phyloP scores from a whole-genome alignment of 2,113 vertebrate species.

The Pitta sordida region DNA sequence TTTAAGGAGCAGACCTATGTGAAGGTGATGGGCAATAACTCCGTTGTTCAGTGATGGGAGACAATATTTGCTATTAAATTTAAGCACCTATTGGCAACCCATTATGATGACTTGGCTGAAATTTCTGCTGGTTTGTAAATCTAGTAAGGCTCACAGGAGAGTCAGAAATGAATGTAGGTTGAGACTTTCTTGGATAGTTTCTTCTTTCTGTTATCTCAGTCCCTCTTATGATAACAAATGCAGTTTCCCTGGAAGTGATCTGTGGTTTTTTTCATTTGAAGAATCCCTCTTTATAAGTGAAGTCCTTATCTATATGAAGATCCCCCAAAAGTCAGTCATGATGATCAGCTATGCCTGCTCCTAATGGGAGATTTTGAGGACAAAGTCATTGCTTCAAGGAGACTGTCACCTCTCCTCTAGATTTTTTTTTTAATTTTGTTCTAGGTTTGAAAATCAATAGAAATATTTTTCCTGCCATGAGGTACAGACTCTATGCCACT shows the following conservation, averaged over 20 bases:
- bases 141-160: neutral
- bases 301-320: neutral
- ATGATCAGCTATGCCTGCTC: neutral
- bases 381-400: neutral
- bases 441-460: neutral
- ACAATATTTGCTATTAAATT: neutral
- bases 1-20: neutral
- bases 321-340: neutral
- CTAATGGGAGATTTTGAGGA: neutral
- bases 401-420: neutral
- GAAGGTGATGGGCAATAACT: neutral
- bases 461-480: neutral
- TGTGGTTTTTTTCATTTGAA: neutral
- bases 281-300: neutral
- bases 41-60: neutral
- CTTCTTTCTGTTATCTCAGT: neutral
- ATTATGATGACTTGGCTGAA: neutral
- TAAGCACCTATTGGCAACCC: neutral
- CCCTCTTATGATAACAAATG: neutral
- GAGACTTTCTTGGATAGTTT: neutral
- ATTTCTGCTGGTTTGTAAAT: neutral
- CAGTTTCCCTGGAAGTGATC: accelerated
- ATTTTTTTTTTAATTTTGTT: neutral
- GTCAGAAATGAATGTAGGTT: neutral
- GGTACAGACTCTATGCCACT: neutral